Base-by-base conservation (phyloP, 2,113 vertebrate species). In the Smithornis capensis region DNA sequence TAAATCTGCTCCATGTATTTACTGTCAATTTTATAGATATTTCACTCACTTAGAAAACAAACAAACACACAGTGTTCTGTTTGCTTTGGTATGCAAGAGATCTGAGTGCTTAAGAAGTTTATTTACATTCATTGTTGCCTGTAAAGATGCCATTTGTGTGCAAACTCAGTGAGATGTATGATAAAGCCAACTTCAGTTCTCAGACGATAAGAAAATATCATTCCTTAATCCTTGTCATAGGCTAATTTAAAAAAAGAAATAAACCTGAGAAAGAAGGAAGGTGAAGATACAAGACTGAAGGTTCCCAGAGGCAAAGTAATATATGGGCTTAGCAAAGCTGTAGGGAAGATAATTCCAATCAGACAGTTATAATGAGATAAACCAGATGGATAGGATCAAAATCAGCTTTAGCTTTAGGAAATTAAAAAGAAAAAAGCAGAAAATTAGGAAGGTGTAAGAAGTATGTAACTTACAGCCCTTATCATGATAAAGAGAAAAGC, bases 291-390 rank as follows among this genome's bases (percentile, higher is more conserved):
- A 87, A 84, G 45, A 92, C 4, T 82, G 18, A 44, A 94, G 50
- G 89, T 96, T 95, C 78, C 75, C 13, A 0, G 74, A 85, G 21
- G 40, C 31, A 95, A 91, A 89, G 24, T 85, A 83, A 78, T 94
- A 74, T 73, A 67, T 44, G 77, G 33, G 64, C 75, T 47, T 62
- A 91, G 81, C 24, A 75, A 94, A 86, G 77, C 52, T 50, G 68
- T 33, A 38, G 80, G 57, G 79, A 94, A 93, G 91, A 44, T 77
- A 91, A 94, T 96, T 96, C 50, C 53, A 96, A 79, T 95, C 93
- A 96, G 65, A 92, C 7, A 69, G 19, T 82, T 93, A 79, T 92
- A 97, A 97, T 92, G 38, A 95, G 82, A 62, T 94, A 94, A 97
- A 8, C 16, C 55, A 84, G 59, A 92, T 76, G 10, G 69, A 87